Evolutionary conservation across 2,888 invertebrate genomes (phyloP).

Genomic region (Branchipolynoe longqiensis): DNA sequence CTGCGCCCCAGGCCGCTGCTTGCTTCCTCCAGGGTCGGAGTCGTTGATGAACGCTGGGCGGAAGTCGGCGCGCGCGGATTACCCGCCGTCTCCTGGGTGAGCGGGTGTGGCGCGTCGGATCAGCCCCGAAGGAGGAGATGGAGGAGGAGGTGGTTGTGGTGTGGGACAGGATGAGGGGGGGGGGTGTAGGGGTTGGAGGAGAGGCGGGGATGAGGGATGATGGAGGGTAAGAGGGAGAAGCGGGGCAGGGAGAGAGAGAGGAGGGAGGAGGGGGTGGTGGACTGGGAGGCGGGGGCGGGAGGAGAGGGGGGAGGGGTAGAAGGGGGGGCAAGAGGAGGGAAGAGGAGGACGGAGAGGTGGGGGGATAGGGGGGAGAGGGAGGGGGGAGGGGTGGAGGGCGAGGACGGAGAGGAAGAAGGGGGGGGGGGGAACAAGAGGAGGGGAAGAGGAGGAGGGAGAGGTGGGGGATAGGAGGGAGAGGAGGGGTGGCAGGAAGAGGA

Average conservation of each 20-base stretch:
- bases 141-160: neutral
- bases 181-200: neutral
- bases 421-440: neutral
- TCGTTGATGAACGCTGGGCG: neutral
- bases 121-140: neutral
- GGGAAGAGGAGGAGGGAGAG: neutral
- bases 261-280: neutral
- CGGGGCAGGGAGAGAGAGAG: neutral
- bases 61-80: neutral
- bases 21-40: constrained; percentile 23
- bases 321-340: neutral
- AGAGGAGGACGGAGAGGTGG: neutral
- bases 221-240: neutral
- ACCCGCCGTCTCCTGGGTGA: constrained; percentile 21
- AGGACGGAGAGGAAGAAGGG: neutral
- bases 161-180: neutral
- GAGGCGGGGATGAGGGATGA: neutral
- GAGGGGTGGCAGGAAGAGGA: neutral
- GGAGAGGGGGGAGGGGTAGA: neutral
- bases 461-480: neutral
- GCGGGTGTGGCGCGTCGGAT: neutral
- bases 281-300: neutral
- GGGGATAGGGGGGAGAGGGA: neutral
- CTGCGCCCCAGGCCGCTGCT: neutral
- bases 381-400: neutral